Evolutionary conservation across 92 coral and sea anemone genomes (phyloP).

Genomic region (Chrysogorgia sp.): DNA sequence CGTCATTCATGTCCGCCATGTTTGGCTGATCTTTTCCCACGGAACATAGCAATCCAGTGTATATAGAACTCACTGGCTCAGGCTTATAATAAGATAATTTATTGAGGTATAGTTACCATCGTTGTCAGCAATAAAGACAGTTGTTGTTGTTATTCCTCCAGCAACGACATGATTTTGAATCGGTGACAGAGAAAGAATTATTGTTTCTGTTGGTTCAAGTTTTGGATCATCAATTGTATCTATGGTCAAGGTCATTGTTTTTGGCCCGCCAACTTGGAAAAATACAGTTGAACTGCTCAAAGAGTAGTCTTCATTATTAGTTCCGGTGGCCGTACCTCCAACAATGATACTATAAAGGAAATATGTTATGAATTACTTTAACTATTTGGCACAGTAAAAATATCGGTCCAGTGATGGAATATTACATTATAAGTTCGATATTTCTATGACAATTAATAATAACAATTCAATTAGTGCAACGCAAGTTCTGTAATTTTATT

Average conservation of each 20-base stretch:
- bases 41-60: too few species aligned
- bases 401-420: too few species aligned
- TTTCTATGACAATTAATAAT: too few species aligned
- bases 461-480: too few species aligned
- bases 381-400: too few species aligned
- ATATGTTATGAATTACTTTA: too few species aligned
- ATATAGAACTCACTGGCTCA: too few species aligned
- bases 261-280: constrained; percentile 3
- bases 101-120: constrained; percentile 5
- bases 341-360: not conserved
- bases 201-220: constrained; percentile 26
- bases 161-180: constrained; percentile 5
- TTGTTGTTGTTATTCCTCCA: constrained; percentile 21
- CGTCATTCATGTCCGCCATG: too few species aligned
- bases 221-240: constrained; percentile 12
- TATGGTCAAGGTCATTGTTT: constrained; percentile 3
- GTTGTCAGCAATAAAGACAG: constrained; percentile 21
- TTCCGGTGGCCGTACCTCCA: constrained; percentile 1
- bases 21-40: too few species aligned
- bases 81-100: not conserved
- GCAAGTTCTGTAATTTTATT: too few species aligned
- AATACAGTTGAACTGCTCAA: not conserved
- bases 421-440: too few species aligned
- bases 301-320: not conserved
- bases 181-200: constrained; percentile 9